phyloP scores from a whole-genome alignment of 2,797 vertebrate species.

The Bradypodion ventrale region DNA sequence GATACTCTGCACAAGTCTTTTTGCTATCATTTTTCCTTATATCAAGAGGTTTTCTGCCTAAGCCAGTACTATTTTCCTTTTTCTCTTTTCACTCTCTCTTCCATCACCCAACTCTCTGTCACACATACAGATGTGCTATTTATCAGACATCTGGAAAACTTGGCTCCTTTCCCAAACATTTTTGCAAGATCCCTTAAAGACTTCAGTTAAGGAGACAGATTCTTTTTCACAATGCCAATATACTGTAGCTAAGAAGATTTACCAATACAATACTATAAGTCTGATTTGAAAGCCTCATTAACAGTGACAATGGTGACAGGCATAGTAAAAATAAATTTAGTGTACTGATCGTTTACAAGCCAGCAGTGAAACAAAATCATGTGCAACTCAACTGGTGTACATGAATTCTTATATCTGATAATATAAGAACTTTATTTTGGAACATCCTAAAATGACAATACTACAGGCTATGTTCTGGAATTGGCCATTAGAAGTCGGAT shows the following conservation, averaged over 20 bases:
- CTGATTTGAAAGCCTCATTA: not conserved
- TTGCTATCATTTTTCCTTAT: too few species aligned
- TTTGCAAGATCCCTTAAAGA: too few species aligned
- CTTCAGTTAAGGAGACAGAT: too few species aligned
- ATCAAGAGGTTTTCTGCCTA: too few species aligned
- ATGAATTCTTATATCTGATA: not conserved
- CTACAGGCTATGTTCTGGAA: not conserved
- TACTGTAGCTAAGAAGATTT: not conserved
- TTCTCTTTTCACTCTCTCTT: too few species aligned
- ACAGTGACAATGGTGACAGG: not conserved
- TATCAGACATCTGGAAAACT: too few species aligned
- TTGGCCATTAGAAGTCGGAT: not conserved
- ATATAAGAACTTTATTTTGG: not conserved
- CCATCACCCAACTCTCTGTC: too few species aligned
- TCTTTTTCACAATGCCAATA: not conserved
- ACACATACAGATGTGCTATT: too few species aligned
- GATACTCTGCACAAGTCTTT: too few species aligned
- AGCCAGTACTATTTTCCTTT: too few species aligned
- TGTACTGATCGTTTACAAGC: not conserved
- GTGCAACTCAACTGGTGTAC: not conserved
- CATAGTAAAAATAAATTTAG: not conserved
- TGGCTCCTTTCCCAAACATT: too few species aligned
- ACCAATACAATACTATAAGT: not conserved
- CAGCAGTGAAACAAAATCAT: not conserved
- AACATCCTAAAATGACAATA: not conserved